These are phyloP conservation scores for Drosophila murphyi DNA, from an alignment of 1,140 invertebrate genomes.

Conservation along the genomic window DNA sequence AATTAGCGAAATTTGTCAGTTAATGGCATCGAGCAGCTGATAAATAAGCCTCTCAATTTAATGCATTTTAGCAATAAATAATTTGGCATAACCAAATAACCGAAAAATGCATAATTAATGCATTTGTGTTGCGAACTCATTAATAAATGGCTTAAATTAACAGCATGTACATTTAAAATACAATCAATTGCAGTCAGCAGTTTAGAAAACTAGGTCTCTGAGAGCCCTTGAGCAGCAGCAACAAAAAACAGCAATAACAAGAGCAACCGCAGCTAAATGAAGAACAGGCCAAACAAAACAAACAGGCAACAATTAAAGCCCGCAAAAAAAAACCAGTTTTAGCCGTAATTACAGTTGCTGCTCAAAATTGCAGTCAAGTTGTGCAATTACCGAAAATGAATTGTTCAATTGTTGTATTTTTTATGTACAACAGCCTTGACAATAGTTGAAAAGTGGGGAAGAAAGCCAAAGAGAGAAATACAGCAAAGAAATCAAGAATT, in stretches of 20 bases:
- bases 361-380: constrained; percentile 56
- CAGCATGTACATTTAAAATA: constrained; percentile 57
- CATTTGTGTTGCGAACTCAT: constrained; percentile 66
- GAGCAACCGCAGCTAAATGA: neutral
- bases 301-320: constrained; percentile 41
- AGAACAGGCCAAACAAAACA: constrained; percentile 34
- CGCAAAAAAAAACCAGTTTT: constrained; percentile 10
- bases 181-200: constrained; percentile 54
- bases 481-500: neutral
- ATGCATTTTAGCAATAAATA: constrained; percentile 80
- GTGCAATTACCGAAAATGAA: constrained; percentile 49
- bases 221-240: constrained; percentile 28
- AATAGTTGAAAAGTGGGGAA: constrained; percentile 5
- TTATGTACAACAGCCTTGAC: constrained; percentile 23
- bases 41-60: constrained; percentile 76
- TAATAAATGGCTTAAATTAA: constrained; percentile 77
- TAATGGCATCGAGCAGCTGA: constrained; percentile 74
- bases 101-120: constrained; percentile 65
- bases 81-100: constrained; percentile 35
- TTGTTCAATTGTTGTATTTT: constrained; percentile 43
- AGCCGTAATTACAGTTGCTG: constrained; percentile 56
- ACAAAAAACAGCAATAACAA: neutral
- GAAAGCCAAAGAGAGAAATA: neutral
- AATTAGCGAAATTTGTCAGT: constrained; percentile 81
- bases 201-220: constrained; percentile 34